Conservation (phyloP, 2,797 vertebrate species). For the Amblyopsis hoosieri region DNA sequence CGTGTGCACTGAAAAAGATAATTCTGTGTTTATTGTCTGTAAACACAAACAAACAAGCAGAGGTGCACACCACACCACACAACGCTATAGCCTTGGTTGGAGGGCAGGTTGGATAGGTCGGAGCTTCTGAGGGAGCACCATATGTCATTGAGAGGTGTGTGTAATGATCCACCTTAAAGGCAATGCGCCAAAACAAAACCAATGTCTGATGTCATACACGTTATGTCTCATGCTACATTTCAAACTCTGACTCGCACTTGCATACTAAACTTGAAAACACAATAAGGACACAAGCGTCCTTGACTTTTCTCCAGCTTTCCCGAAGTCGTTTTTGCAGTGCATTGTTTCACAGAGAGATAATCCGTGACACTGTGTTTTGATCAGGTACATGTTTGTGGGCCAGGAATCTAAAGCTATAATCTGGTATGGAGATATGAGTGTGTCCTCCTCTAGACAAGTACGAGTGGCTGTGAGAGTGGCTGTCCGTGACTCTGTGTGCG, state of each 20-base stretch:
- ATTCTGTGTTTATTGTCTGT: too few species aligned
- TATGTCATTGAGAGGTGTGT: neutral
- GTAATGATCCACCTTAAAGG: neutral
- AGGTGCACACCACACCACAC: too few species aligned
- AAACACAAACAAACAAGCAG: too few species aligned
- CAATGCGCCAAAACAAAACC: neutral
- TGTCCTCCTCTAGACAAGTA: conserved; percentile 44
- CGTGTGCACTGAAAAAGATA: too few species aligned
- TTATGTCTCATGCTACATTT: conserved; percentile 20
- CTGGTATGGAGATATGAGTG: conserved; percentile 57
- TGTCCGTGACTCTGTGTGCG: conserved; percentile 71
- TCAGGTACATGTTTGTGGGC: conserved; percentile 73
- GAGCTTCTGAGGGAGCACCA: neutral
- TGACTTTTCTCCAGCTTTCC: conserved; percentile 69
- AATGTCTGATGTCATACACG: too few species aligned
- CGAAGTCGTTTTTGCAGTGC: conserved; percentile 55
- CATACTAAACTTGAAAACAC: conserved; percentile 39
- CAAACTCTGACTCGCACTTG: conserved; percentile 27
- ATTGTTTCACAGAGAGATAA: conserved; percentile 61
- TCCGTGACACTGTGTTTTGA: conserved; percentile 69
- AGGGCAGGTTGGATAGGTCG: neutral
- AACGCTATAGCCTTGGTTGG: neutral
- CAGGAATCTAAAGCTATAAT: conserved; percentile 66
- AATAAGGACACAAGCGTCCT: conserved; percentile 61
- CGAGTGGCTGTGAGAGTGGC: conserved; percentile 63